Base-by-base conservation (phyloP, 2,113 vertebrate species). In the pig (Sus scrofa) region DNA sequence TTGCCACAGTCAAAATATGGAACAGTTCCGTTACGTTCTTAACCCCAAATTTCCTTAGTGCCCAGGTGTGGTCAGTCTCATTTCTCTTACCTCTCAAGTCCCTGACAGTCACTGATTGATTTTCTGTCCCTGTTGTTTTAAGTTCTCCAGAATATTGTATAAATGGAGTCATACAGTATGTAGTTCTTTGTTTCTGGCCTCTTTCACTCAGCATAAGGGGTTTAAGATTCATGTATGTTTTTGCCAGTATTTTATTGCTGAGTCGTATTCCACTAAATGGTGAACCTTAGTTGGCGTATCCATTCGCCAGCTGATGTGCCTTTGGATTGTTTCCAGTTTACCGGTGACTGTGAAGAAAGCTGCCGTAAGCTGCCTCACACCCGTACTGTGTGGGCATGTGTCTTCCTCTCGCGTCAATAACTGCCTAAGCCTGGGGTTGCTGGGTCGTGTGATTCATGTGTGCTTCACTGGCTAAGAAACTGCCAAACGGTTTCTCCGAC, bases 51-150 rank as follows among this genome's bases (percentile, higher is more conserved):
- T 83, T 84, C 37, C 52, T 34, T 7, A 2, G 18, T 95, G 24
- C 34, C 39, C 52, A 24, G 16, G 30, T 73, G 2, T 44, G 65
- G 15, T 91, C 63, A 86, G 1, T 86, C 24, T 71, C 60, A 37
- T 74, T 14, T 60, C 19, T 26, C 14, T 19, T 24, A 20, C 13
- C 44, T 27, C 5, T 60, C 22, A 88, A 27, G 56, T 75, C 67
- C n/a, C 50, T 86, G n/a, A 50, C 70, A 92, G 39, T 52, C 24
- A 85, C 67, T 74, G 34, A 91, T 52, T 37, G n/a, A 65, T 91
- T 95, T 91, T 93, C 82, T 94, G 20, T 71, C 30, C 12, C 18
- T 77, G 3, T 74, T 79, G 14, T 93, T 65, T 96, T 79, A 79
- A 79, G n/a, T 81, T 89, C 39, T 92, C 84, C 26, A 92, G 56